Evolutionary conservation across 2,113 vertebrate genomes (phyloP), one percentile per base, ranked within the genome.

Genomic region (Acanthochromis polyacanthus): DNA sequence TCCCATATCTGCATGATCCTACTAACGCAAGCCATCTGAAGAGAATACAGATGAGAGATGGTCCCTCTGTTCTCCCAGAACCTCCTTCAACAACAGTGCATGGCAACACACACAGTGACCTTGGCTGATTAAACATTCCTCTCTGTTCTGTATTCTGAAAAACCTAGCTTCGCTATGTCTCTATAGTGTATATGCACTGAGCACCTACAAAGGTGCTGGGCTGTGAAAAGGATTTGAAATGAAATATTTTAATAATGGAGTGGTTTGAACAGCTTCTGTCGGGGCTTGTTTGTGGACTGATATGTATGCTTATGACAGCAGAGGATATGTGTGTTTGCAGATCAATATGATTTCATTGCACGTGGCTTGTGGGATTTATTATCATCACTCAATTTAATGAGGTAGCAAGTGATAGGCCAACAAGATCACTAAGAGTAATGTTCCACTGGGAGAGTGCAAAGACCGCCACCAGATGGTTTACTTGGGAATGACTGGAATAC

Each of bases 301-400:
- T 88, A 73, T 72, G 74, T 60, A 77, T 79, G 70, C 71, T 62
- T 82, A 63, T 64, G 52, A 63, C 40, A 70, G 14, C 4, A 10
- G 5, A 17, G 43, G 55, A 67, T 51, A 45, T 81, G 74, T 68
- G 52, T 72, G 62, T 85, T 81, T 72, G 81, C 57, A 75, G 88
- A 93, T 92, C 91, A 91, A 93, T 90, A 82, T 66, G 81, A 81
- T 87, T 91, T 90, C 75, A 88, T 78, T 85, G 82, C 83, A 79
- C 10, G 23, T 75, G 80, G 64, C 81, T 85, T 61, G 28, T 65
- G 90, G 90, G 91, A 90, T 89, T 91, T 90, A 92, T 93, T 89
- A 91, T 90, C 83, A 90, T 88, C 86, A 83, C 82, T 89, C 75
- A 88, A 90, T 92, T 91, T 91, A 93, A 94, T 92, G 91, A 92